These are phyloP conservation scores for Thysanoteuthis rhombus DNA, from an alignment of 2,888 invertebrate species.

Conservation along the genomic window DNA sequence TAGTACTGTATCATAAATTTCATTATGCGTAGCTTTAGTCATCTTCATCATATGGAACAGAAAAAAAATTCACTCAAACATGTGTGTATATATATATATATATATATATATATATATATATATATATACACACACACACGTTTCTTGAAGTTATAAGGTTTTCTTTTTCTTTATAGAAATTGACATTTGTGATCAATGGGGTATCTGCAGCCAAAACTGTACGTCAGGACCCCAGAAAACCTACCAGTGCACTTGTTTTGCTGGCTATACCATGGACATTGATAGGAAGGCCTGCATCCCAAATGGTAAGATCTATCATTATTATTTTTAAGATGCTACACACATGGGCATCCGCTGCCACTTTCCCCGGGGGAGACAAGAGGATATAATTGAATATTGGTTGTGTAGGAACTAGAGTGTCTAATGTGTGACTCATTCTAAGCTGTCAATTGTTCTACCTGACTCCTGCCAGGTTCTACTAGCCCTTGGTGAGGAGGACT, in stretches of 20 bases:
- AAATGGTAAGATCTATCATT: constrained; percentile 43
- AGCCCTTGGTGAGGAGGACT: too few relatives aligned
- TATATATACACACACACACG: not conserved
- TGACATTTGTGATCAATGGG: constrained; percentile 72
- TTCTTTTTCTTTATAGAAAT: constrained; percentile 40
- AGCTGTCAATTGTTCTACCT: too few relatives aligned
- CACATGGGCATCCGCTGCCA: too few relatives aligned
- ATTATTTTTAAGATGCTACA: not conserved
- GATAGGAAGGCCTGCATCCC: constrained; percentile 62
- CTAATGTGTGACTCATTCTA: too few relatives aligned
- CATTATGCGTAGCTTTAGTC: too few relatives aligned
- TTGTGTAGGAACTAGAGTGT: too few relatives aligned
- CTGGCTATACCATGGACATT: constrained; percentile 53
- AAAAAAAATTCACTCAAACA: not conserved
- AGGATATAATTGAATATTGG: too few relatives aligned
- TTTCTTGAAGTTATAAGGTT: not conserved
- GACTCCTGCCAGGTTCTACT: too few relatives aligned
- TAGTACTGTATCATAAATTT: too few relatives aligned
- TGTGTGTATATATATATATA: too few relatives aligned
- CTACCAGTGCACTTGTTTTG: constrained; percentile 50
- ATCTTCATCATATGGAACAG: too few relatives aligned
- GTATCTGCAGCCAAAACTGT: constrained; percentile 78
- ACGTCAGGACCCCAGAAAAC: constrained; percentile 36
- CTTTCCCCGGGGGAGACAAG: too few relatives aligned
- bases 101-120: not conserved